Evolutionary conservation across 2,113 vertebrate species (phyloP).

Genomic region (Ophiodon elongatus): DNA sequence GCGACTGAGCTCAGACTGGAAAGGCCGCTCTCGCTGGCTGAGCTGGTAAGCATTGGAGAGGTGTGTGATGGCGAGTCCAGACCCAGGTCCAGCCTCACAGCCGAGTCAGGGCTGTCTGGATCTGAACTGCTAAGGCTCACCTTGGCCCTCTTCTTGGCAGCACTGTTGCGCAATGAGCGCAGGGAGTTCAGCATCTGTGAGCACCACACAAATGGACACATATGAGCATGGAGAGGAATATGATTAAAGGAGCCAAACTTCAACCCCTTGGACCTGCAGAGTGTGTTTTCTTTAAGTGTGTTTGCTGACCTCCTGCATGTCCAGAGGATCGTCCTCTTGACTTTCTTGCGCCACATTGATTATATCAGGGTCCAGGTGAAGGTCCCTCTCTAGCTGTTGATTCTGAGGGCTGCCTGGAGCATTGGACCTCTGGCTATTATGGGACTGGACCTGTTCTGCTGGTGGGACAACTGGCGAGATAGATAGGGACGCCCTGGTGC

Average conservation of each 20-base stretch:
- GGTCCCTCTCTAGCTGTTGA: slow-evolving; percentile 54
- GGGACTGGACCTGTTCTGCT: slow-evolving; percentile 71
- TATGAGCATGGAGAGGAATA: background rate
- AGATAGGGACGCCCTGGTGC: slow-evolving; percentile 77
- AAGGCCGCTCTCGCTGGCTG: slow-evolving; percentile 87
- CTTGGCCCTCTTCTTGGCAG: slow-evolving; percentile 93
- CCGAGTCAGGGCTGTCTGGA: slow-evolving; percentile 89
- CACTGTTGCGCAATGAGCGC: slow-evolving; percentile 89
- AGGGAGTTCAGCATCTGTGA: slow-evolving; percentile 93
- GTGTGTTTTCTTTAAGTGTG: background rate
- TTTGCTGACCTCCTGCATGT: slow-evolving; percentile 90
- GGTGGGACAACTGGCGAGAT: slow-evolving; percentile 71
- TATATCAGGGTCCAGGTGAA: slow-evolving; percentile 78
- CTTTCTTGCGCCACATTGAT: slow-evolving; percentile 73
- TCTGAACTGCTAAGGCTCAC: slow-evolving; percentile 84
- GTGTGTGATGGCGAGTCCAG: slow-evolving; percentile 81
- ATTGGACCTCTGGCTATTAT: slow-evolving; percentile 78
- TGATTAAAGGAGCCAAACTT: background rate
- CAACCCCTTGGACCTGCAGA: background rate
- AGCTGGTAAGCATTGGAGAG: slow-evolving; percentile 84
- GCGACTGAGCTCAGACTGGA: slow-evolving; percentile 86
- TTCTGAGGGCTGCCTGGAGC: slow-evolving; percentile 69
- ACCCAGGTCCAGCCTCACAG: slow-evolving; percentile 80
- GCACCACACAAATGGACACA: slow-evolving; percentile 1
- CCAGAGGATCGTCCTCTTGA: slow-evolving; percentile 86